These are phyloP conservation scores for Myanophis thanlyinensis DNA, from an alignment of 2,113 vertebrate genomes.

Conservation along the genomic window DNA sequence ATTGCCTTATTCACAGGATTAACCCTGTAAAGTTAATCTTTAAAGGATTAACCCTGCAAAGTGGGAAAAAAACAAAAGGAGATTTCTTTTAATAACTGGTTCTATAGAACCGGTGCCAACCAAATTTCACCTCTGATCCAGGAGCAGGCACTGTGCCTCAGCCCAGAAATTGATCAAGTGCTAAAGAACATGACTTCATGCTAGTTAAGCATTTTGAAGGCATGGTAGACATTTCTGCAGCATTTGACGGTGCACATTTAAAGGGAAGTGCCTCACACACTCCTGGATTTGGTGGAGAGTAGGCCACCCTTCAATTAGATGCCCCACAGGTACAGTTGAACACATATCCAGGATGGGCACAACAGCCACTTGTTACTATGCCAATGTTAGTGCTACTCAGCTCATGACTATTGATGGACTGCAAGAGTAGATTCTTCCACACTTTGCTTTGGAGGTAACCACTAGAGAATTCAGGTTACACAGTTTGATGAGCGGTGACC, in stretches of 20 bases:
- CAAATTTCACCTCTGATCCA: too few relatives aligned
- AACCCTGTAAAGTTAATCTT: too few relatives aligned
- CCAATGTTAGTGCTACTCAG: neutral
- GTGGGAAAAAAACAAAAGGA: too few relatives aligned
- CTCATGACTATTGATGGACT: neutral
- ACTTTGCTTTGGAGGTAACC: neutral
- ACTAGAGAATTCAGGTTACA: neutral
- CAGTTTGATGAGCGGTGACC: neutral
- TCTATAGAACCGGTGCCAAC: too few relatives aligned
- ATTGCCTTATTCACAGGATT: too few relatives aligned
- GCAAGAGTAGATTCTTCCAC: neutral
- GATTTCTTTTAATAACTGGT: too few relatives aligned
- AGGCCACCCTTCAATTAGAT: neutral
- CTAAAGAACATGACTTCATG: neutral
- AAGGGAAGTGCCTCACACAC: neutral
- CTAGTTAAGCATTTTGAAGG: neutral
- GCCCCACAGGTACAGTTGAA: neutral
- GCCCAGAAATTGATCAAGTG: neutral
- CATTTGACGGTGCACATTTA: neutral
- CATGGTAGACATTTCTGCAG: neutral
- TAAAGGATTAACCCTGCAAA: too few relatives aligned
- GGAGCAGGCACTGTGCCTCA: neutral
- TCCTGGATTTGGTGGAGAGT: neutral
- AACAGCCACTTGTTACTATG: neutral
- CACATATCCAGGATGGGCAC: neutral